Percentiles rank a stretch among this genome's conserved stretches.
Conservation (phyloP, 2,113 vertebrate species). For the Gambusia affinis region DNA sequence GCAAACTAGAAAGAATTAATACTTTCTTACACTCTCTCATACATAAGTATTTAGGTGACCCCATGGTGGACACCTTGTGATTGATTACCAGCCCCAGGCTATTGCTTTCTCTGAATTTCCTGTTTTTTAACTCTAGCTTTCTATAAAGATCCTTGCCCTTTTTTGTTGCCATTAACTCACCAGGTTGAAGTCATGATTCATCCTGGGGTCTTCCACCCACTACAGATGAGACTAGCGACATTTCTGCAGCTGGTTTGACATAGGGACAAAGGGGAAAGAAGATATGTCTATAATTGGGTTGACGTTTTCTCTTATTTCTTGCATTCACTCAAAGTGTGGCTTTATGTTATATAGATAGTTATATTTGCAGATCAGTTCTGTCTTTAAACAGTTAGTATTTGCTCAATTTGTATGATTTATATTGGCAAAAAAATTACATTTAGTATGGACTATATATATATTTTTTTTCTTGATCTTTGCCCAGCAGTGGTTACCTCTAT, state of each 20-base stretch:
- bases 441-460: background rate
- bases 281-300: conserved; percentile 32
- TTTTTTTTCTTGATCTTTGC: background rate
- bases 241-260: conserved; percentile 53
- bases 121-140: conserved; percentile 67
- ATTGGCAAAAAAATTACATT: background rate
- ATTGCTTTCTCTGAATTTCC: conserved; percentile 67
- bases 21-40: conserved; percentile 24
- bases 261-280: conserved; percentile 7
- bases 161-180: conserved; percentile 64
- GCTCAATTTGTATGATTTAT: background rate
- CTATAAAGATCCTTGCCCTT: conserved; percentile 59
- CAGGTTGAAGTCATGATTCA: conserved; percentile 62
- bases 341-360: background rate
- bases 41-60: conserved; percentile 45
- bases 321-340: background rate
- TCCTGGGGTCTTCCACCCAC: conserved; percentile 44
- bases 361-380: background rate
- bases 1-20: conserved; percentile 38
- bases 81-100: conserved; percentile 71
- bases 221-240: conserved; percentile 34
- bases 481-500: background rate
- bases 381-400: background rate
- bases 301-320: background rate
- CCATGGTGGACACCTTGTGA: conserved; percentile 48